Base-by-base conservation (phyloP, 2,888 invertebrate species). In the Eutolmus rufibarbis region DNA sequence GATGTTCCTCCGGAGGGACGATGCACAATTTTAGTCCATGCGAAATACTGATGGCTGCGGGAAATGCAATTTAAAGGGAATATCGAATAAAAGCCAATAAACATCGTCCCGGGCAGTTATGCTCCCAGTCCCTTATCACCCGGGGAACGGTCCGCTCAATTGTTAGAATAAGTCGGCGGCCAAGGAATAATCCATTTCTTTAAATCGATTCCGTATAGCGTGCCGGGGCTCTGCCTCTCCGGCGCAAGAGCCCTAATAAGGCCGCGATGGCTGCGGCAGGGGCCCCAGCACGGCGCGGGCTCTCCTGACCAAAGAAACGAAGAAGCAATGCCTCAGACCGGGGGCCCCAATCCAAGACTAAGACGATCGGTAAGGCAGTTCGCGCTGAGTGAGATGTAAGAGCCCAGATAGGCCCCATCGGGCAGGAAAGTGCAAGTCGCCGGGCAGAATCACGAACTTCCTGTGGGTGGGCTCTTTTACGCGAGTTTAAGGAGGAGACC, bases 361-460 rank as follows among this genome's bases (percentile, higher is more conserved):
- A 66, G 23, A 66, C 28, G 23, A 28, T 51, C 56, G 56, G 56
- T 56, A 19, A 40, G 37, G 43, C 43, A 43, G 78, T 43, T 43
- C 40, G 74, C 46, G 40, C 9, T 86, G 82, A 87, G 79, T 86
- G 86, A 88, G 88, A 88, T 88, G 88, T 88, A 86, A 88, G 82
- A 57, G 51, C 40, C 23, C 14, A 86, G 88, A 88, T 86, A 88
- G 31, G 86, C 81, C 43, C 81, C 37, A 86, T 81, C 74, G 76
- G 82, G 81, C 34, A 81, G 87, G 46, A 85, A 86, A 86, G 57
- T 88, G 51, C 81, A 77, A 82, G 74, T 77, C 66, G 66, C 28
- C 19, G 23, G 66, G 12, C 66, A 23, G 66, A 8, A 66, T 66
- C 66, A 86, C 88, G 86, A 88, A 82, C 86, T 86, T 86, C 14